Evolutionary conservation across 2,797 vertebrate species (phyloP), one percentile per base, ranked within the genome.

Genomic region (Anableps anableps): DNA sequence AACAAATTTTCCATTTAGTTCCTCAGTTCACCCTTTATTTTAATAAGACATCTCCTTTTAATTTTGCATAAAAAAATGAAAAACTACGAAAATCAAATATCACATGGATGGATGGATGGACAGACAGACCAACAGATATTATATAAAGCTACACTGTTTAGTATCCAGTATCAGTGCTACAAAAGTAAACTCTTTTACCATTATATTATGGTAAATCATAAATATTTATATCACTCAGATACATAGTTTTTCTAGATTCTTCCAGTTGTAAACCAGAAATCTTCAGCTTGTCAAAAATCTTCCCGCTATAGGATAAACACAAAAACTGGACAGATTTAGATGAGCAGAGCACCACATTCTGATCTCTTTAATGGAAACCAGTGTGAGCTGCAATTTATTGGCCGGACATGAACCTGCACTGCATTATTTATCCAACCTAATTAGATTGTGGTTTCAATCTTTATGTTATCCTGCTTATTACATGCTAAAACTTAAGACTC

Each of bases 321-420:
- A 36, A 38, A 21, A 36, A 38, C 16, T 31, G 31, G 29, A 36
- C 31, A 64, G 8, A n/a, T 38, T 66, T 38, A 66, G 34, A 36
- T 36, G 60, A 64, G 34, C 10, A 60, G 29, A 31, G 29, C 16
- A 10, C 19, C 31, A 38, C 34, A 36, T 66, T 36, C 34, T 10
- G 34, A 66, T 19, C 17, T 66, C 34, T 66, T 66, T 66, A 66
- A 66, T 36, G 34, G 17, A 66, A 36, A 66, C 62, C 34, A 38
- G 62, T 38, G 62, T 66, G 62, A 66, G 34, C 62, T 66, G 29
- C 62, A 21, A 66, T 66, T 36, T 66, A 66, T 66, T 66, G 62
- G 31, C 1, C 7, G 34, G 62, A 38, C 62, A 66, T 38, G 19
- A 66, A 38, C 19, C 16, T 23, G 17, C 34, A 38, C 60, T 36